Conservation (phyloP, 2,113 vertebrate genomes). For the Oophaga pumilio region DNA sequence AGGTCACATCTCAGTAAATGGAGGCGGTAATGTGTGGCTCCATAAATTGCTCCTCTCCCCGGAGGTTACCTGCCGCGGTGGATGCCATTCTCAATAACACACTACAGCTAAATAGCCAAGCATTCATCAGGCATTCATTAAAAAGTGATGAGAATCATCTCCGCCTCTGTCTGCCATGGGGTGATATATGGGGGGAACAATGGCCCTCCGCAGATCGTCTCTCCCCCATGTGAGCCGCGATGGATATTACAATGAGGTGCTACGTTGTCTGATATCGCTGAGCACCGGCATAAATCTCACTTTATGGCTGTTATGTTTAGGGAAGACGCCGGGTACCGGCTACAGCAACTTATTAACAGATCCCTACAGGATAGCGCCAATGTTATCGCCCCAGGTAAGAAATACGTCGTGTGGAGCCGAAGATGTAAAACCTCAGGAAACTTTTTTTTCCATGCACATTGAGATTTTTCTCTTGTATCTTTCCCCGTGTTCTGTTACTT, state of each 20-base stretch:
- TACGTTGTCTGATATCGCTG: conserved; percentile 12
- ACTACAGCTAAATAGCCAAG: conserved; percentile 2
- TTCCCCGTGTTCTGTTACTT: background rate
- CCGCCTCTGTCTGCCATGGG: conserved; percentile 15
- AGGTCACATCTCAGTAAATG: conserved; percentile 51
- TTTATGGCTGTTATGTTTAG: conserved; percentile 35
- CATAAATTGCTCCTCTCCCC: conserved; percentile 45
- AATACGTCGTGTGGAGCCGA: background rate
- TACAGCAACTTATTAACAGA: conserved; percentile 18
- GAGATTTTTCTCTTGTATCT: background rate
- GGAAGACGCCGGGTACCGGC: conserved; percentile 9
- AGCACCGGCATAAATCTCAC: conserved; percentile 13
- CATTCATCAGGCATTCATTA: conserved; percentile 57
- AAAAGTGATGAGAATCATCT: conserved; percentile 53
- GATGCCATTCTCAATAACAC: conserved; percentile 25
- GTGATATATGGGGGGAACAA: conserved; percentile 35
- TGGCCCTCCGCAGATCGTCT: conserved; percentile 28
- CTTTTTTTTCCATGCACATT: background rate
- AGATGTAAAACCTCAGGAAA: background rate
- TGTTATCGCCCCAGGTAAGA: background rate
- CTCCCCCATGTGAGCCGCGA: conserved; percentile 23
- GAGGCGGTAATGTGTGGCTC: conserved; percentile 36
- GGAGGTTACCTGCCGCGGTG: conserved; percentile 30
- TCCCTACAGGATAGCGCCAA: conserved; percentile 10
- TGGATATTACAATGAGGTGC: conserved; percentile 36